Conservation (phyloP, 2,797 vertebrate genomes). For the Astyanax mexicanus region DNA sequence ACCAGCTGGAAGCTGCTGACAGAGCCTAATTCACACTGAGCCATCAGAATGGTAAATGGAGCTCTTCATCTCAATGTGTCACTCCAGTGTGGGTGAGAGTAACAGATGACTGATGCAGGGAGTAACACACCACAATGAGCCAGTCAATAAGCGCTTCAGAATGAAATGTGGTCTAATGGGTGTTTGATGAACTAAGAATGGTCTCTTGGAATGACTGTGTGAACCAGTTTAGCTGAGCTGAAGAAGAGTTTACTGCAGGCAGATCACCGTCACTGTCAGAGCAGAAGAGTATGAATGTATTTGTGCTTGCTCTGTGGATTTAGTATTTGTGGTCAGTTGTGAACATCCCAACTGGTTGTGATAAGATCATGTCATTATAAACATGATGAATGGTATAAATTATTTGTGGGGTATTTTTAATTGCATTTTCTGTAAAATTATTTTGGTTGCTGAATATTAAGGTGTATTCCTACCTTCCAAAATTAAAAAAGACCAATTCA, state of each 20-base stretch:
- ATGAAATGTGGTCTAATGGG: constrained; percentile 32
- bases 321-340: no score
- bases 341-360: no score
- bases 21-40: constrained; percentile 47
- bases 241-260: background rate
- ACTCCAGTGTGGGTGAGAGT: constrained; percentile 22
- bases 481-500: no score
- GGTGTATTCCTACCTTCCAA: no score
- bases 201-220: background rate
- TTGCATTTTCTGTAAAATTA: no score
- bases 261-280: no score
- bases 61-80: constrained; percentile 22
- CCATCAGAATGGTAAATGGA: constrained; percentile 30
- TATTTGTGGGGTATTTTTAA: no score
- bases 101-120: background rate
- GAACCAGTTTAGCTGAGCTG: background rate
- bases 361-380: no score
- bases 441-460: no score
- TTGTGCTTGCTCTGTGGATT: no score
- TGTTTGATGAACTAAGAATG: background rate
- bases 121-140: background rate
- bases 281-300: no score
- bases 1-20: constrained; percentile 54
- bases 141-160: background rate
- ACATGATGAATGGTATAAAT: no score